Base-by-base conservation (phyloP, 1,140 invertebrate genomes). In the Micrasema longulum region DNA sequence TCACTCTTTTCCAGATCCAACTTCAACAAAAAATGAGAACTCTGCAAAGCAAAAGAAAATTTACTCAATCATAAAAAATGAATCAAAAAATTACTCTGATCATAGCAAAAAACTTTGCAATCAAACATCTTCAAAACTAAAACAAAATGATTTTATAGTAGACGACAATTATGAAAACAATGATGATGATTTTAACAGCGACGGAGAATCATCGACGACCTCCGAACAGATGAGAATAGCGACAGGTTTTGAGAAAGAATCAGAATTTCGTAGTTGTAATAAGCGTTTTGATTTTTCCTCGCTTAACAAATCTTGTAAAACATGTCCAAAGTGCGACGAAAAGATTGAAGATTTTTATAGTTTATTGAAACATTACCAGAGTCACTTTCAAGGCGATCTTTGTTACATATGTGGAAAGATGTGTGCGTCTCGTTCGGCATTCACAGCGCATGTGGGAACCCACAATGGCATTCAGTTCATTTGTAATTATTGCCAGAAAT, bases 161-260 rank as follows among this genome's bases (percentile, higher is more conserved):
- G n/a, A n/a, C n/a, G n/a, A n/a, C n/a, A n/a, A n/a, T n/a, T n/a
- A n/a, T n/a, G n/a, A n/a, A n/a, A n/a, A n/a, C n/a, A n/a, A n/a
- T n/a, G n/a, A n/a, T n/a, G n/a, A n/a, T n/a, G n/a, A n/a, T n/a
- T n/a, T n/a, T n/a, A n/a, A n/a, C n/a, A n/a, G n/a, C n/a, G 48
- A 52, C 3, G 48, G 48, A 20, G 48, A 52, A 52, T 52, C 48
- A 3, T 52, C 48, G 4, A 52, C 48, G 12, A 52, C 48, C 1
- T 52, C 48, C 14, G 48, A 14, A 5, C 48, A 52, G 20, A 52
- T 52, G 48, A 52, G 20, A 23, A 7, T 52, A 52, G 48, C 48
- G 3, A 52, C 48, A 1, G 48, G 48, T 12, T 52, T 12, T 3
- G 11, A 52, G 11, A 6, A 11, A 52, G 48, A 23, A 52, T 18